Conservation (phyloP, 2,888 invertebrate species). For the Himalopsyche japonica region DNA sequence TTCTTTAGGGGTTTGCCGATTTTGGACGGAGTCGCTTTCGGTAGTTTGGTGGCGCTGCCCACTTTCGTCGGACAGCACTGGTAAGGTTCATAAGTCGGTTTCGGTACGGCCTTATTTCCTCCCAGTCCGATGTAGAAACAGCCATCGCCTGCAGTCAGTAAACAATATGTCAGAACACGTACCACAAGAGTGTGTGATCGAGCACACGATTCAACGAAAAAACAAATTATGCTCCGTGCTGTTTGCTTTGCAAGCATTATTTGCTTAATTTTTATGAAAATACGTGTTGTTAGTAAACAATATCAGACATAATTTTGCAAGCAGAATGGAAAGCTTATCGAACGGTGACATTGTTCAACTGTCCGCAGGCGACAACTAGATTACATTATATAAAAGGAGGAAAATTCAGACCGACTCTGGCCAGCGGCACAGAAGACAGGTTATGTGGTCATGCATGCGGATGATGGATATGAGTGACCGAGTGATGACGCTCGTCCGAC, state of each 20-base stretch:
- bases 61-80: constrained; percentile 90
- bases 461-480: constrained; percentile 21
- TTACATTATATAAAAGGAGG: constrained; percentile 11
- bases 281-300: constrained; percentile 58
- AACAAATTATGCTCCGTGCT: constrained; percentile 45
- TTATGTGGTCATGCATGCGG: constrained; percentile 36
- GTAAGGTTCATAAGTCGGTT: constrained; percentile 84
- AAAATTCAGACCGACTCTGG: neutral
- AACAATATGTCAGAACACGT: constrained; percentile 58
- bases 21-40: constrained; percentile 69
- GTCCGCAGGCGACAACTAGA: constrained; percentile 69
- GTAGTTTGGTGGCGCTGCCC: constrained; percentile 77
- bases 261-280: constrained; percentile 35
- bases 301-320: constrained; percentile 51
- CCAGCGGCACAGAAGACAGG: constrained; percentile 1
- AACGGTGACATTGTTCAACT: constrained; percentile 47
- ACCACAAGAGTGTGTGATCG: constrained; percentile 27
- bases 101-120: constrained; percentile 77
- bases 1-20: constrained; percentile 53
- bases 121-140: constrained; percentile 96
- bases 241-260: constrained; percentile 42
- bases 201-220: constrained; percentile 21
- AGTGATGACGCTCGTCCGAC: constrained; percentile 1
- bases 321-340: constrained; percentile 45
- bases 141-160: constrained; percentile 94